Evolutionary conservation across 1,140 invertebrate species (phyloP).

Genomic region (Drosophila tristis): DNA sequence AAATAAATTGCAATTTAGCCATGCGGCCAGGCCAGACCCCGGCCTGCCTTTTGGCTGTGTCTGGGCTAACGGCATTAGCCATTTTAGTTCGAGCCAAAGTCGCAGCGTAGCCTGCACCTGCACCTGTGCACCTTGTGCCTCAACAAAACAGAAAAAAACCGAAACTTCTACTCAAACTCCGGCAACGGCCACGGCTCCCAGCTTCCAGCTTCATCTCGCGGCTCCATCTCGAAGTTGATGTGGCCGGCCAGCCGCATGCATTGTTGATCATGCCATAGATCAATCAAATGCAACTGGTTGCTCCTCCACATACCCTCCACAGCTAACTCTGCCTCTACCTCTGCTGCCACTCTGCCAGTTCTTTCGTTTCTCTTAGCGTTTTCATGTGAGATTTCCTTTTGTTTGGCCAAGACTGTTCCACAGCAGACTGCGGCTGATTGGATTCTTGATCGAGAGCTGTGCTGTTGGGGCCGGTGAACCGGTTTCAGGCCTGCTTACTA

Average conservation of each 20-base stretch:
- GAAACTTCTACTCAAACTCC: conserved; percentile 31
- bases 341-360: conserved; percentile 26
- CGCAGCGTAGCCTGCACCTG: conserved; percentile 40
- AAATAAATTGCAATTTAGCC: conserved; percentile 81
- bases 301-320: conserved; percentile 15
- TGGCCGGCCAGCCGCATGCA: conserved; percentile 41
- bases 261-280: conserved; percentile 77
- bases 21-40: neutral
- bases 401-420: conserved; percentile 63
- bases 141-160: conserved; percentile 11
- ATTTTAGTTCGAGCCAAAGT: conserved; percentile 7
- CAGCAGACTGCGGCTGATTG: conserved; percentile 55
- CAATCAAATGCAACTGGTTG: conserved; percentile 72
- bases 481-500: conserved; percentile 66
- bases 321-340: neutral
- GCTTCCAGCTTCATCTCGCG: too few species aligned
- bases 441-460: conserved; percentile 62
- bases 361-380: conserved; percentile 41
- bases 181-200: too few species aligned
- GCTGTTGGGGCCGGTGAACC: conserved; percentile 36
- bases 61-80: conserved; percentile 44
- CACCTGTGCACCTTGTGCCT: conserved; percentile 15
- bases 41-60: too few species aligned
- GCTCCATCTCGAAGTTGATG: conserved; percentile 14
- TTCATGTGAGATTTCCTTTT: conserved; percentile 54